A percentile compares a stretch with the other conserved stretches of the same genome.
phyloP scores from a whole-genome alignment of 2,113 vertebrate genomes.

The Vicugna pacos region DNA sequence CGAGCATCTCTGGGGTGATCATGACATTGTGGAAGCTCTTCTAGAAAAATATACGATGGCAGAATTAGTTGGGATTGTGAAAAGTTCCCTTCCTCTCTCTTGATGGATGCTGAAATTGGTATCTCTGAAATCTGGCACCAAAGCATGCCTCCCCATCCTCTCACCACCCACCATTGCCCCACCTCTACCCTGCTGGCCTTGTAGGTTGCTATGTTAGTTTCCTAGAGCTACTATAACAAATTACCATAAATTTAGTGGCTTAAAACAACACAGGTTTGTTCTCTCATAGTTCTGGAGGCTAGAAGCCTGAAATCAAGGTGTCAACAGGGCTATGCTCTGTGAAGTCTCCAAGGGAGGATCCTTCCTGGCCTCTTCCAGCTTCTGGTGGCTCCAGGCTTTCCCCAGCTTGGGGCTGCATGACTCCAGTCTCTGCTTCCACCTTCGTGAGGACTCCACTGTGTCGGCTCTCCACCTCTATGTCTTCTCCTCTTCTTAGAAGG shows the following conservation, averaged over 20 bases:
- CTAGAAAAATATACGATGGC: neutral
- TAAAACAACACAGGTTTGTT: neutral
- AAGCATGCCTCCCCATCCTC: fast-evolving
- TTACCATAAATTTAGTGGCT: too few species aligned
- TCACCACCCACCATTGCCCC: neutral
- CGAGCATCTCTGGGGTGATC: neutral
- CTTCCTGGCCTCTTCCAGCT: neutral
- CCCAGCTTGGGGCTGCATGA: neutral
- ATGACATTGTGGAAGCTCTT: neutral
- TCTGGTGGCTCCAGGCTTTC: neutral
- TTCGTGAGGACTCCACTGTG: too few species aligned
- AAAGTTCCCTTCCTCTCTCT: neutral
- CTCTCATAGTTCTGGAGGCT: neutral
- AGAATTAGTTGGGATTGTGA: neutral
- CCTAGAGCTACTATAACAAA: neutral
- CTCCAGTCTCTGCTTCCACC: neutral
- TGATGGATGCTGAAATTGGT: neutral
- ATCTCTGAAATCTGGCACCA: neutral
- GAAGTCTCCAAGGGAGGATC: neutral
- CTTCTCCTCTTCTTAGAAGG: neutral
- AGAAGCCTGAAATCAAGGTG: neutral
- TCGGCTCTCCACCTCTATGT: neutral
- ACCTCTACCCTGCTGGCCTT: neutral
- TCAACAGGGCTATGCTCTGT: fast-evolving
- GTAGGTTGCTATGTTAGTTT: neutral